These are phyloP conservation scores for Aphidius ervi DNA, from an alignment of 1,140 invertebrate species.

Conservation along the genomic window DNA sequence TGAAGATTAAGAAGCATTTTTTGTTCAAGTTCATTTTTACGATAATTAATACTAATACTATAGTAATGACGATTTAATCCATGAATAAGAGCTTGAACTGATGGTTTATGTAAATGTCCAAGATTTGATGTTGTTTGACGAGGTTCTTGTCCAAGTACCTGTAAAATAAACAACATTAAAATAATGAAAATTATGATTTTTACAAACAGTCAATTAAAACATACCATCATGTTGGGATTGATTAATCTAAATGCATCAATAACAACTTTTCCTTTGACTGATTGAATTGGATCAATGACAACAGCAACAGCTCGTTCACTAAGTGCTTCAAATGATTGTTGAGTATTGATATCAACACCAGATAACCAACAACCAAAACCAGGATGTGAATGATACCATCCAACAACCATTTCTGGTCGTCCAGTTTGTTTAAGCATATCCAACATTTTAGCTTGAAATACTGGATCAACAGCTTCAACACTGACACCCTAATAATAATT, in stretches of 20 bases:
- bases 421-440: conserved; percentile 99
- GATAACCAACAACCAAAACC: conserved; percentile 99
- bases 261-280: conserved; percentile 96
- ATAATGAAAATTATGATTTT: no score
- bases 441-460: conserved; percentile 99
- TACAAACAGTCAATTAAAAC: not conserved
- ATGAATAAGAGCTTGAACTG: conserved; percentile 98
- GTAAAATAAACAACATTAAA: not conserved
- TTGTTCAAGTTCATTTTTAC: conserved; percentile 98
- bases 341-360: conserved; percentile 99
- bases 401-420: conserved; percentile 98
- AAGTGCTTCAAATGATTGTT: conserved; percentile 98
- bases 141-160: conserved; percentile 92
- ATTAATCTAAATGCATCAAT: conserved; percentile 95
- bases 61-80: conserved; percentile 99
- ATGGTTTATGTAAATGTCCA: conserved; percentile 97
- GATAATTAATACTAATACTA: conserved; percentile 99
- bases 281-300: conserved; percentile 99
- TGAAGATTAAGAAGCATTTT: conserved; percentile 99
- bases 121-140: conserved; percentile 98
- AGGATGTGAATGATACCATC: conserved; percentile 99
- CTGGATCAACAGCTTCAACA: conserved; percentile 99
- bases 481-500: conserved; percentile 78
- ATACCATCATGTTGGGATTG: conserved; percentile 96
- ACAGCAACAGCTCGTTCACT: conserved; percentile 98